phyloP scores from a whole-genome alignment of 2,113 vertebrate genomes.

The Datnioides undecimradiatus region DNA sequence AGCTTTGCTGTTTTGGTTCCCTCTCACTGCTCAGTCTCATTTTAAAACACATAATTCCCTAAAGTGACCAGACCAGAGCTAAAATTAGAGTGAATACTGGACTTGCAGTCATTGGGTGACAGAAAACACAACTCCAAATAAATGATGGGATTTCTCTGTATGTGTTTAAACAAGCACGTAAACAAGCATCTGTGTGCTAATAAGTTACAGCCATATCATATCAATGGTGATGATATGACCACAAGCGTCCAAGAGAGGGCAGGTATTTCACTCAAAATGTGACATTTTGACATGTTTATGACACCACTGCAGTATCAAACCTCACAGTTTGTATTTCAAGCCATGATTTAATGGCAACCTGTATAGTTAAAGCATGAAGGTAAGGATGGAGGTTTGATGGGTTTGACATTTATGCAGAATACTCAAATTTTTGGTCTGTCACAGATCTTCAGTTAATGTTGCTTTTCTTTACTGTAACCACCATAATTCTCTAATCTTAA shows the following conservation, averaged over 20 bases:
- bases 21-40: neutral
- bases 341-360: neutral
- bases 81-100: neutral
- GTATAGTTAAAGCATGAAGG: neutral
- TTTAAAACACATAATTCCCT: neutral
- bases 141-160: neutral
- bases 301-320: neutral
- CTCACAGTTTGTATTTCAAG: neutral
- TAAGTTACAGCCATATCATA: neutral
- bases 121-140: neutral
- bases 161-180: too few species aligned
- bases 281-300: neutral
- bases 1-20: neutral
- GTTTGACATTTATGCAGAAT: neutral
- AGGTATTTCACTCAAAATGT: neutral
- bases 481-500: neutral
- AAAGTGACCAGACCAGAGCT: neutral
- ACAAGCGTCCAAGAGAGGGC: too few species aligned
- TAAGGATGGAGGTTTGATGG: neutral
- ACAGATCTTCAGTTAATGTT: neutral
- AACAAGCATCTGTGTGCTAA: neutral
- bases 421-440: neutral
- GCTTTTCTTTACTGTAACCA: neutral
- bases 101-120: neutral
- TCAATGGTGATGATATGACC: neutral